Conservation (phyloP, 2,797 vertebrate species). For the Pangasius larnaudii region DNA sequence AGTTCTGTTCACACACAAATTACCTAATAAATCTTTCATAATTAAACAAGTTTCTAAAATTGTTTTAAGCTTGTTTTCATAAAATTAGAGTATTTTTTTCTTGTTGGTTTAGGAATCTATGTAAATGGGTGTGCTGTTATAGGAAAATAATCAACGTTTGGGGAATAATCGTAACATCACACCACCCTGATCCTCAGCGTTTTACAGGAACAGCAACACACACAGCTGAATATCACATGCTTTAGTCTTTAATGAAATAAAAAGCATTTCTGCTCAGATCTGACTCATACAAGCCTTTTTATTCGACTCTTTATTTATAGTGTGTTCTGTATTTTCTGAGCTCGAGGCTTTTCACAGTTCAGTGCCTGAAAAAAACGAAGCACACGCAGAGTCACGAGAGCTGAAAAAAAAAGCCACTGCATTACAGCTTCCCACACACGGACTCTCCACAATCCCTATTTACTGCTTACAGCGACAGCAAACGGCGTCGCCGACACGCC, state of each 20-base stretch:
- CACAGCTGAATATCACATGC: neutral
- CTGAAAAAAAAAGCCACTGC: neutral
- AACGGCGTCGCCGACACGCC: no score
- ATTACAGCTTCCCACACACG: neutral
- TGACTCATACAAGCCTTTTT: neutral
- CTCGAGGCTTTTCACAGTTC: slow-evolving; percentile 7
- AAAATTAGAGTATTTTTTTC: neutral
- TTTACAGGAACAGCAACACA: neutral
- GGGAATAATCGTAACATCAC: neutral
- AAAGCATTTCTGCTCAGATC: neutral
- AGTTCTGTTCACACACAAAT: neutral
- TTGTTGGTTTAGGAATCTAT: neutral
- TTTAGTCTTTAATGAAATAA: neutral
- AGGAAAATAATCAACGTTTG: neutral
- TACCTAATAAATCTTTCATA: neutral
- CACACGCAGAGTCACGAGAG: neutral
- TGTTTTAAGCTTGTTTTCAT: no score
- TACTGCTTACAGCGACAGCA: neutral
- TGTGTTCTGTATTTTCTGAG: neutral
- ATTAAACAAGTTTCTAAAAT: no score
- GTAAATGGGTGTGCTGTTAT: neutral
- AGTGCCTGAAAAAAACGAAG: neutral
- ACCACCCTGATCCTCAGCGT: neutral
- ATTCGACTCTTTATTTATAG: neutral
- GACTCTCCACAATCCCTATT: neutral